A percentile compares a stretch with the other conserved stretches of the same genome.
phyloP scores from a whole-genome alignment of 2,797 vertebrate genomes.

The Sebastes matsubarae region DNA sequence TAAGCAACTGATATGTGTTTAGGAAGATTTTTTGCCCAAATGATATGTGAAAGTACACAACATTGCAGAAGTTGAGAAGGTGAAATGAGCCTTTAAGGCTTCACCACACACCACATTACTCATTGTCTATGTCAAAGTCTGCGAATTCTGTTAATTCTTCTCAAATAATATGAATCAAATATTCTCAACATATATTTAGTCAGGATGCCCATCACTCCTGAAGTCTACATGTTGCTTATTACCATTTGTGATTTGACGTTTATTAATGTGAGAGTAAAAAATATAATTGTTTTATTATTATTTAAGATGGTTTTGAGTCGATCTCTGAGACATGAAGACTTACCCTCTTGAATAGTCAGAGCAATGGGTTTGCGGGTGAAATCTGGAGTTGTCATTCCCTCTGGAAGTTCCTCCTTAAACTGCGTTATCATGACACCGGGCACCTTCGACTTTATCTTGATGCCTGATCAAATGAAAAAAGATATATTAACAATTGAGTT shows the following conservation, averaged over 20 bases:
- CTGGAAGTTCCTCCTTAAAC: slow-evolving; percentile 85
- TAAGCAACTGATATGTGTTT: too few relatives aligned
- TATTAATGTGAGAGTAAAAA: background rate
- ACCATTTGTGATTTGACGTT: background rate
- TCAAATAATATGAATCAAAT: background rate
- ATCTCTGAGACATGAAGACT: background rate
- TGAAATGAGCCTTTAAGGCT: too few relatives aligned
- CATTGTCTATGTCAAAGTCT: too few relatives aligned
- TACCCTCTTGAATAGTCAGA: slow-evolving; percentile 91
- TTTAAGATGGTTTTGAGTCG: background rate
- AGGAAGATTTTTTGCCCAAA: too few relatives aligned
- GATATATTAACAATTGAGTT: slow-evolving; percentile 2
- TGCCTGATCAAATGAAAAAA: slow-evolving; percentile 64
- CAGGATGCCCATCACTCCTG: background rate
- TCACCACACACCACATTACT: too few relatives aligned
- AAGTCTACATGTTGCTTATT: background rate
- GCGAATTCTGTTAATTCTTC: too few relatives aligned
- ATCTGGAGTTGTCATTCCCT: slow-evolving; percentile 87
- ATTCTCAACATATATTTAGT: background rate
- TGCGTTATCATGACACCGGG: slow-evolving; percentile 89
- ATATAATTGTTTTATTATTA: background rate
- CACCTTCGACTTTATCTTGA: slow-evolving; percentile 85
- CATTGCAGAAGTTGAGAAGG: too few relatives aligned
- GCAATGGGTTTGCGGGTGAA: slow-evolving; percentile 90
- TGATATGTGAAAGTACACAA: too few relatives aligned